phyloP scores from a whole-genome alignment of 2,113 vertebrate species.

The Phyllostomus discolor region DNA sequence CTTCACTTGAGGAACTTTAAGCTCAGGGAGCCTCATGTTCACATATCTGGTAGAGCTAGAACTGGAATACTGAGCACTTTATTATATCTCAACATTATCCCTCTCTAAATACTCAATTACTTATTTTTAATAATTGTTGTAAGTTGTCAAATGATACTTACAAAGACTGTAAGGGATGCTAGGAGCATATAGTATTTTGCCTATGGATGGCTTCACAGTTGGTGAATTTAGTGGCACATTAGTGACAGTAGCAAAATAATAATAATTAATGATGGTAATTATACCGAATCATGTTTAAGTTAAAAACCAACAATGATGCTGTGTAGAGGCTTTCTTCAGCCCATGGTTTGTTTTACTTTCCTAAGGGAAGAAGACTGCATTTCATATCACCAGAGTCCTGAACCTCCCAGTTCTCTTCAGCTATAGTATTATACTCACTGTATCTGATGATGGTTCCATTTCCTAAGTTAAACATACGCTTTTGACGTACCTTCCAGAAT shows the following conservation, averaged over 20 bases:
- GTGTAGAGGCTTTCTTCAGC: not conserved
- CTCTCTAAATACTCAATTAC: not conserved
- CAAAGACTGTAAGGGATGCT: not conserved
- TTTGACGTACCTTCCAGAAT: constrained; percentile 94
- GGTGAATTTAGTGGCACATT: not conserved
- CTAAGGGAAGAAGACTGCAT: not conserved
- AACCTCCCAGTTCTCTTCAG: not conserved
- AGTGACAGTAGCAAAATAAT: not conserved
- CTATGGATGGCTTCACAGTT: not conserved
- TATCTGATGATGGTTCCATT: not conserved
- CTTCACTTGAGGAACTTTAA: not conserved
- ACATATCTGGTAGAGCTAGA: not conserved
- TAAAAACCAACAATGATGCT: not conserved
- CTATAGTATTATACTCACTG: not conserved
- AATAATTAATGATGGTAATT: not conserved
- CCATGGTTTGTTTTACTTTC: not conserved
- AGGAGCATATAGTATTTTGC: not conserved
- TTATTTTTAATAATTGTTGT: not conserved
- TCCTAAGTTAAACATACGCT: not conserved
- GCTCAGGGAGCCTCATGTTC: not conserved
- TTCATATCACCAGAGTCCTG: not conserved
- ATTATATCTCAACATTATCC: not conserved
- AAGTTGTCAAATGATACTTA: not conserved
- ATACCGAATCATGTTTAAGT: not conserved
- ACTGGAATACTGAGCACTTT: not conserved